Percentiles rank a stretch among this genome's conserved stretches.
Evolutionary conservation across 2,888 invertebrate genomes (phyloP).

Genomic region (Phaonia tiefii): DNA sequence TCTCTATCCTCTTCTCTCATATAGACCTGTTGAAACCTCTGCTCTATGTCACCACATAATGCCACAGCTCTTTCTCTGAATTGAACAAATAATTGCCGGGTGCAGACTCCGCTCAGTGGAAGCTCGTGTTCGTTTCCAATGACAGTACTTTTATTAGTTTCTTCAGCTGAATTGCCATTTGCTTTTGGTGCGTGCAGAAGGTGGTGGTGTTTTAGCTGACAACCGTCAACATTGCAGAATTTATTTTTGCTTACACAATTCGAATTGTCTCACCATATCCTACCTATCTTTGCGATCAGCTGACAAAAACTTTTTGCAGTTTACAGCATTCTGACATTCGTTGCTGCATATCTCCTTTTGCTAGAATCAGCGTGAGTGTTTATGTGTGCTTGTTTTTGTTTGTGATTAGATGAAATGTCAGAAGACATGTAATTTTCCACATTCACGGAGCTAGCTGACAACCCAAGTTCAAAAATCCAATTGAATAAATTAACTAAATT

Average conservation of each 20-base stretch:
- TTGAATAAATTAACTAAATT: slow-evolving; percentile 50
- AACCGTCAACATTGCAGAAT: slow-evolving; percentile 48
- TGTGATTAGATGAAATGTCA: slow-evolving; percentile 25
- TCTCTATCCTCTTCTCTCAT: slow-evolving; percentile 49
- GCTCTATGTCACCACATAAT: slow-evolving; percentile 52
- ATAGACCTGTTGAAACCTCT: slow-evolving; percentile 66
- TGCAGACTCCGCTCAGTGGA: slow-evolving; percentile 21
- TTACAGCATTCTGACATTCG: not conserved
- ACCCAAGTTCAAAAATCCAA: slow-evolving; percentile 51
- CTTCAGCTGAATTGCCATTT: not conserved
- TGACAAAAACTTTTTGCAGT: slow-evolving; percentile 32
- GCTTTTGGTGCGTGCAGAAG: slow-evolving; percentile 39
- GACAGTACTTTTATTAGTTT: not conserved
- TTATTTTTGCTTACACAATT: slow-evolving; percentile 34
- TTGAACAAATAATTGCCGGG: slow-evolving; percentile 73
- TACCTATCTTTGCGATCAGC: slow-evolving; percentile 43
- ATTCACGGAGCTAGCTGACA: slow-evolving; percentile 37
- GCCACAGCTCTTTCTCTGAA: slow-evolving; percentile 74
- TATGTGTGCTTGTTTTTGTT: slow-evolving; percentile 1
- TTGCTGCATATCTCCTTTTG: slow-evolving; percentile 24
- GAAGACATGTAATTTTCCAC: slow-evolving; percentile 12
- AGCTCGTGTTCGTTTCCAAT: not conserved
- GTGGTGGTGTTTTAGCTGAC: slow-evolving; percentile 47
- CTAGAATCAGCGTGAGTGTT: slow-evolving; percentile 11
- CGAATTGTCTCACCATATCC: slow-evolving; percentile 38